These are phyloP conservation scores for Epinephelus cyanopodus DNA, from an alignment of 2,113 vertebrate genomes.

Conservation along the genomic window DNA sequence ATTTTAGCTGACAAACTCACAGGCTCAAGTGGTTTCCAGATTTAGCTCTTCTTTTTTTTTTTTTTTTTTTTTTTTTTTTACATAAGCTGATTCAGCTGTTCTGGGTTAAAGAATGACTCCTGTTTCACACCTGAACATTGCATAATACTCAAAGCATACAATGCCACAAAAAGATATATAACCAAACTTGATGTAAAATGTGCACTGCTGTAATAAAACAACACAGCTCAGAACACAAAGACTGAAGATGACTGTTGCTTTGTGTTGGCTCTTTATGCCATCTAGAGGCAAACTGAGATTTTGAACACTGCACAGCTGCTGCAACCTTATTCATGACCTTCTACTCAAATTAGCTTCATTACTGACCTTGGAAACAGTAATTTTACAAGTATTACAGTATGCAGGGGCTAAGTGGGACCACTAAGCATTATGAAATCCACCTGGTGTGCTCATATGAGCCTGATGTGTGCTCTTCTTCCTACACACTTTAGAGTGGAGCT, in stretches of 20 bases:
- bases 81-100: background rate
- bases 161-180: background rate
- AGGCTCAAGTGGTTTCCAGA: background rate
- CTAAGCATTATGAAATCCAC: background rate
- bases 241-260: background rate
- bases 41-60: background rate
- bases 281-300: slow-evolving; percentile 54
- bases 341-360: background rate
- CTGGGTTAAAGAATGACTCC: background rate
- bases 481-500: background rate
- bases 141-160: background rate
- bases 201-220: background rate
- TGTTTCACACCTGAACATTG: background rate
- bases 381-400: background rate
- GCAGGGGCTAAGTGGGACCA: background rate
- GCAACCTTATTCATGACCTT: background rate
- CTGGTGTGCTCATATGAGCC: background rate
- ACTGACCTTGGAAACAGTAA: background rate
- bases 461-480: background rate
- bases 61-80: background rate
- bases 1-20: background rate
- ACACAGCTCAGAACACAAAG: background rate
- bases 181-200: background rate
- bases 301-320: background rate
- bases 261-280: slow-evolving; percentile 51